These are phyloP conservation scores for Peribatodes rhomboidaria DNA, from an alignment of 2,888 invertebrate species.

Conservation along the genomic window DNA sequence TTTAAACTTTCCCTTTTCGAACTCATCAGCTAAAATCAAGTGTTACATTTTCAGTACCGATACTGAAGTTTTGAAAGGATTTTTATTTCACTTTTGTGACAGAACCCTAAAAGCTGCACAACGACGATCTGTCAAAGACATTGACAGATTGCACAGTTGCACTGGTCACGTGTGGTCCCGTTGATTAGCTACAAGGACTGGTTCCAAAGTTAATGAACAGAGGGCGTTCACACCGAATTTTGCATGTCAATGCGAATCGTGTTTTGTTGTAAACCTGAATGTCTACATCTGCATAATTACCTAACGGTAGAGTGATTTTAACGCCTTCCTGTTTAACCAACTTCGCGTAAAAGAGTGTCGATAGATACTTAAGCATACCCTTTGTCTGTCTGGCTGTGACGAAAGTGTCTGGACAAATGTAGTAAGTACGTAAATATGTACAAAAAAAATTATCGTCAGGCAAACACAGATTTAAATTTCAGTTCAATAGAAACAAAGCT, in stretches of 20 bases:
- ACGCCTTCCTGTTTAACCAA: background rate
- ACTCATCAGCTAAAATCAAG: no score
- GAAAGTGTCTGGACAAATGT: no score
- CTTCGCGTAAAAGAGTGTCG: background rate
- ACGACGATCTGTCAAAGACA: conserved; percentile 36
- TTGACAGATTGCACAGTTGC: conserved; percentile 18
- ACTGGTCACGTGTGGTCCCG: conserved; percentile 8
- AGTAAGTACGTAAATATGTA: no score
- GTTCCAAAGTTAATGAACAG: conserved; percentile 35
- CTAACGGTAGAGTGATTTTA: background rate
- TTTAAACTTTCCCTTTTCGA: no score
- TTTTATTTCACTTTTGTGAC: conserved; percentile 3
- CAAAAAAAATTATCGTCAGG: no score
- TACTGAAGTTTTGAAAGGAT: no score
- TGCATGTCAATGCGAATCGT: conserved; percentile 24
- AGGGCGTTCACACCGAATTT: conserved; percentile 41
- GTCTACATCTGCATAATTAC: conserved; percentile 4
- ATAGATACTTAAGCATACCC: no score
- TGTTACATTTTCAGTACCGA: no score
- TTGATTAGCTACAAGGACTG: conserved; percentile 21
- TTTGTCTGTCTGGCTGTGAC: no score
- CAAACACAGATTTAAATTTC: no score
- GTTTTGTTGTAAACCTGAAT: conserved; percentile 6
- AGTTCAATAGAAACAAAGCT: no score
- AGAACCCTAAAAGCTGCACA: background rate